Conservation (phyloP, 2,888 invertebrate genomes). For the Spisula solida region DNA sequence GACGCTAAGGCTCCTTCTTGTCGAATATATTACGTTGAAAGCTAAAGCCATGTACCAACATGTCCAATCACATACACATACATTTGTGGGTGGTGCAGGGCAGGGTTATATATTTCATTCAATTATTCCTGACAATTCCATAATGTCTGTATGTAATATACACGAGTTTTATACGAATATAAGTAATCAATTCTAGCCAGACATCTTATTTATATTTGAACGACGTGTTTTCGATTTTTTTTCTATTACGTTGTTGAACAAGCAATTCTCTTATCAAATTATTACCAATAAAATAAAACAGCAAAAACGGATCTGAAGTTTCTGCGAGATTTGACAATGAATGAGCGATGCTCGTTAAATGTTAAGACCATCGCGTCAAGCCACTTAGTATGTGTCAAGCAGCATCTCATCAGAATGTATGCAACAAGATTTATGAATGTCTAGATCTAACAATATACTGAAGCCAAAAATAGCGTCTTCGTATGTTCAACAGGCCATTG, state of each 20-base stretch:
- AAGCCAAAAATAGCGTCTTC: no score
- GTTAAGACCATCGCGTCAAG: not conserved
- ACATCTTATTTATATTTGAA: not conserved
- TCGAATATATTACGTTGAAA: no score
- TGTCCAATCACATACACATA: no score
- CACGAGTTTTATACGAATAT: not conserved
- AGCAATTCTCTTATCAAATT: not conserved
- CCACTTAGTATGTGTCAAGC: not conserved
- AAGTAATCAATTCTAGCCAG: not conserved
- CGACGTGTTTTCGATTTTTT: not conserved
- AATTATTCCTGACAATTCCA: no score
- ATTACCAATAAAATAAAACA: not conserved
- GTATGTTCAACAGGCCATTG: no score
- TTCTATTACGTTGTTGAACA: not conserved
- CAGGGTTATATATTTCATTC: no score
- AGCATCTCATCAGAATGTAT: not conserved
- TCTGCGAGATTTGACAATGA: not conserved
- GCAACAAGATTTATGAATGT: not conserved
- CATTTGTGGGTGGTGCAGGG: no score
- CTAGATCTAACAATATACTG: not conserved
- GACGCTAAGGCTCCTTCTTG: no score
- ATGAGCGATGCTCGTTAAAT: not conserved
- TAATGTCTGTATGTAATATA: not conserved
- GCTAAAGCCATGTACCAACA: no score
- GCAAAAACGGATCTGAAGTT: not conserved